Evolutionary conservation across 2,888 invertebrate genomes (phyloP).

Genomic region (Carterocephalus palaemon): DNA sequence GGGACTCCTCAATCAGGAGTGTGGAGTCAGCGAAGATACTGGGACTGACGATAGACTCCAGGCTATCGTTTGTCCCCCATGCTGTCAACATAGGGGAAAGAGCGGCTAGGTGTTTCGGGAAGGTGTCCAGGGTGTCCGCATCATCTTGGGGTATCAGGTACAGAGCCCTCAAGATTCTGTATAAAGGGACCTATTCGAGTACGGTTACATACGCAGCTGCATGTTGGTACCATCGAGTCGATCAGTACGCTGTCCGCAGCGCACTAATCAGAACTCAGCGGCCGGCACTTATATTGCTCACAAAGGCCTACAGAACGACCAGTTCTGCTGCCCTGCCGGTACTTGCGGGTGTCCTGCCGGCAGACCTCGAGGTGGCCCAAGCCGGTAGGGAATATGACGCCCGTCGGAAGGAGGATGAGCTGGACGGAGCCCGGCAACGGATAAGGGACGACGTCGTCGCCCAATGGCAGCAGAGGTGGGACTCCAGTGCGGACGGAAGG

Average conservation of each 20-base stretch:
- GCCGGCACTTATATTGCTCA: no score
- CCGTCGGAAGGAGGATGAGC: no score
- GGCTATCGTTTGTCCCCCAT: slow-evolving; percentile 23
- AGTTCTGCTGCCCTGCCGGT: slow-evolving; percentile 9
- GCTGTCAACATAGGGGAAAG: slow-evolving; percentile 20
- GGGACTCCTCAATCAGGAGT: slow-evolving; percentile 19
- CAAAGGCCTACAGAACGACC: no score
- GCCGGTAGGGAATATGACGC: no score
- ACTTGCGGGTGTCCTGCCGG: no score
- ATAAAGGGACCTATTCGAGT: slow-evolving; percentile 31
- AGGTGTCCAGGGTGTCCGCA: slow-evolving; percentile 34
- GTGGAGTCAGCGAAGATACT: slow-evolving; percentile 5
- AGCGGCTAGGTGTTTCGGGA: slow-evolving; percentile 23
- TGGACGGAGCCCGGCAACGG: no score
- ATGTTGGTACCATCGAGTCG: slow-evolving; percentile 23
- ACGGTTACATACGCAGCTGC: slow-evolving; percentile 30
- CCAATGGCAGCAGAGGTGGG: no score
- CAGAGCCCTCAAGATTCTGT: slow-evolving; percentile 27
- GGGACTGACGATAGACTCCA: slow-evolving; percentile 30
- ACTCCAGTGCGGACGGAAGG: no score
- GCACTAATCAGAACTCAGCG: no score
- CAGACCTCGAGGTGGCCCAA: no score
- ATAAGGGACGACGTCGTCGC: no score
- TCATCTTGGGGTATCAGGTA: slow-evolving; percentile 35
- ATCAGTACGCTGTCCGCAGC: no score